Percentiles rank a stretch among this genome's conserved stretches.
Conservation (phyloP, 1,140 invertebrate species). For the Brachionus asplanchnoidis region DNA sequence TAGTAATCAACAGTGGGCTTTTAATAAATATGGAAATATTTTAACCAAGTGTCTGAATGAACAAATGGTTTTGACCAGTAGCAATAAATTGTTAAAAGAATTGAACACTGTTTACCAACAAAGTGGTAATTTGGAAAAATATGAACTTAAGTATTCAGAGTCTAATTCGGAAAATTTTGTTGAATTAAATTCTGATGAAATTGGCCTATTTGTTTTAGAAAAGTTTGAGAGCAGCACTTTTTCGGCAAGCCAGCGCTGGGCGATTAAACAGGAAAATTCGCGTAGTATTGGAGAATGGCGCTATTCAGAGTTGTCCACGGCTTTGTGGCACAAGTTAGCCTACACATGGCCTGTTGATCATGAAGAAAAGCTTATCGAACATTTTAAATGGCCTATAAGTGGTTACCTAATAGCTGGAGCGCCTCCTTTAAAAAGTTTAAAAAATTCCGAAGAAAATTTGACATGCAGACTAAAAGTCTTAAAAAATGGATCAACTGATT, state of each 20-base stretch:
- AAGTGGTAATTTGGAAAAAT: background rate
- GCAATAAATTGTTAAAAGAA: background rate
- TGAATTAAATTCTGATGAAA: conserved; percentile 15
- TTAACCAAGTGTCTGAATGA: background rate
- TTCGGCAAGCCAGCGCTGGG: conserved; percentile 18
- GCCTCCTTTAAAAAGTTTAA: conserved; percentile 49
- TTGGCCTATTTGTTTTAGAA: conserved; percentile 16
- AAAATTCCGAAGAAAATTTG: background rate
- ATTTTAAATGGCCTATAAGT: conserved; percentile 58
- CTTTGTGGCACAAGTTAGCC: conserved; percentile 54
- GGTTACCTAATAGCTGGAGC: conserved; percentile 53
- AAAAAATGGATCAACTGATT: conserved; percentile 52
- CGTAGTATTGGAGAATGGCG: conserved; percentile 53
- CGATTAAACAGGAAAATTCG: conserved; percentile 3
- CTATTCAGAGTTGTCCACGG: conserved; percentile 50
- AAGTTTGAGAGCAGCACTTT: background rate
- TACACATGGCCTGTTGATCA: conserved; percentile 54
- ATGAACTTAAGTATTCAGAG: background rate
- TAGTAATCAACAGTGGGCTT: conserved; percentile 10
- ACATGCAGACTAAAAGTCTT: conserved; percentile 46
- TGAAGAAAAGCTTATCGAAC: conserved; percentile 49
- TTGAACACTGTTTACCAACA: background rate
- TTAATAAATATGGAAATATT: conserved; percentile 38
- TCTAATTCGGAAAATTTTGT: background rate
- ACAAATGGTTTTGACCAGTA: conserved; percentile 23